These are phyloP conservation scores for Petaurus breviceps DNA, from an alignment of 2,113 vertebrate genomes.

Conservation along the genomic window DNA sequence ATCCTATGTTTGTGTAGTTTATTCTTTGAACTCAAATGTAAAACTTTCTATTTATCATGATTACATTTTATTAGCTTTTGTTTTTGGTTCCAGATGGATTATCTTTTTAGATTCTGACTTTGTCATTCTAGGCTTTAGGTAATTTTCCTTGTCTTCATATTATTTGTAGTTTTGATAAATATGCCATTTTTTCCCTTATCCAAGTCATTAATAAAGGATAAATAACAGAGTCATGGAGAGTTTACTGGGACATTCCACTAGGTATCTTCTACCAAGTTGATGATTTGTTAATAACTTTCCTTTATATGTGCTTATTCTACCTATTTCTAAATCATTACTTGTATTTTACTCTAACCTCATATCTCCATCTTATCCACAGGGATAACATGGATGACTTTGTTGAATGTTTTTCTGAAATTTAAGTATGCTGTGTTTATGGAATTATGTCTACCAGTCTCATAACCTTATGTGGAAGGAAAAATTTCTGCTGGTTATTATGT, in stretches of 20 bases:
- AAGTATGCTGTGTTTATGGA: neutral
- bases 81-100: neutral
- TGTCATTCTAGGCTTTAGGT: neutral
- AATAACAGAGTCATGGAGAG: too few species aligned
- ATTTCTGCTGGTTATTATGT: neutral
- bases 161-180: neutral
- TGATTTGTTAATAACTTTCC: neutral
- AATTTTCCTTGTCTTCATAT: neutral
- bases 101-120: neutral
- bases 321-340: neutral
- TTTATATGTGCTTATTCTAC: neutral
- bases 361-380: neutral
- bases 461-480: neutral
- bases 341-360: neutral
- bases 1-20: too few species aligned
- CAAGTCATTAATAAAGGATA: too few species aligned
- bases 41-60: neutral
- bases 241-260: too few species aligned
- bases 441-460: neutral
- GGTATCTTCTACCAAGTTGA: neutral
- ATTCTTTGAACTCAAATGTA: too few species aligned
- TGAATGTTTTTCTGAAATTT: neutral
- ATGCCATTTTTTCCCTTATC: neutral
- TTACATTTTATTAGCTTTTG: neutral
- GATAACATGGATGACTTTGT: neutral